Conservation (phyloP, 2,888 invertebrate genomes). For the Epirrhoe alternata region DNA sequence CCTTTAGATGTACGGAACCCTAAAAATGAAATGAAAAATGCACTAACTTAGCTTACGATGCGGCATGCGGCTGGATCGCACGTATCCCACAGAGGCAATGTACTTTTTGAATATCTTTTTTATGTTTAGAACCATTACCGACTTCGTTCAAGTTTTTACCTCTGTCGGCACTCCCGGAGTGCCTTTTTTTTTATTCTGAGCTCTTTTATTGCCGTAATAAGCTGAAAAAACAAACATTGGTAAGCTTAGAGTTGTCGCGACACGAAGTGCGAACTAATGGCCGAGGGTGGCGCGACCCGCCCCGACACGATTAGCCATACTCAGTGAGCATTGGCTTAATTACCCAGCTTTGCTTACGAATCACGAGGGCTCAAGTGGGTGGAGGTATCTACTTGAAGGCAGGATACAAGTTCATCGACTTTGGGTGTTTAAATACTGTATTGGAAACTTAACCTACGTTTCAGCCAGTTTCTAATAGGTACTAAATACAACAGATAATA, state of each 20-base stretch:
- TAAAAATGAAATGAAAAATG: too few species aligned
- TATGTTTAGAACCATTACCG: too few species aligned
- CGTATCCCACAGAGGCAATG: too few species aligned
- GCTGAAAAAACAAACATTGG: constrained; percentile 21
- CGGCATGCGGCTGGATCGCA: too few species aligned
- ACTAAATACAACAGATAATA: too few species aligned
- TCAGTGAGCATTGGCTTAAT: constrained; percentile 61
- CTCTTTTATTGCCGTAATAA: background rate
- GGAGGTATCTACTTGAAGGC: constrained; percentile 3
- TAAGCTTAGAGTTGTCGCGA: constrained; percentile 37
- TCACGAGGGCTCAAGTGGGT: constrained; percentile 33
- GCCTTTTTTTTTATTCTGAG: too few species aligned
- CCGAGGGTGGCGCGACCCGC: constrained; percentile 46
- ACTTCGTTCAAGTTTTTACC: too few species aligned
- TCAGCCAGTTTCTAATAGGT: background rate
- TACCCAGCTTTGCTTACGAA: constrained; percentile 47
- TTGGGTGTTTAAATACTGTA: background rate
- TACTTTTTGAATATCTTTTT: too few species aligned
- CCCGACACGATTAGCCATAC: constrained; percentile 51
- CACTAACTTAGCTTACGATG: too few species aligned
- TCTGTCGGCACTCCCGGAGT: too few species aligned
- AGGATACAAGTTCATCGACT: background rate
- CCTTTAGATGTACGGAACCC: too few species aligned
- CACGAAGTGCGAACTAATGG: constrained; percentile 45
- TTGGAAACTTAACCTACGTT: background rate